A percentile compares a stretch with the other conserved stretches of the same genome.
Evolutionary conservation across 1,140 invertebrate genomes (phyloP).

Genomic region (Drosophila novamexicana): DNA sequence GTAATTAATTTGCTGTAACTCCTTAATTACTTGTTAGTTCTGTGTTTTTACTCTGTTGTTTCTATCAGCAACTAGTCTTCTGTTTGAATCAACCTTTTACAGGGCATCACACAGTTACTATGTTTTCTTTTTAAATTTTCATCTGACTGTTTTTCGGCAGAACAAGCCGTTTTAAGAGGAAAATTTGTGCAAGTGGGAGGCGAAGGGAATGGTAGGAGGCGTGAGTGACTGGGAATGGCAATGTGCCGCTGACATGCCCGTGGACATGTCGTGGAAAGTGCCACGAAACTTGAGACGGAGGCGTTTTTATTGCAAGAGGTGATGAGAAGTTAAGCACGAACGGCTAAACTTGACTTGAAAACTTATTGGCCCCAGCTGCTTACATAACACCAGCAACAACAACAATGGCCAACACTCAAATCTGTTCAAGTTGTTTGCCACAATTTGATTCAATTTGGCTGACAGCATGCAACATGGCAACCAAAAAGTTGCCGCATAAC

Average conservation of each 20-base stretch:
- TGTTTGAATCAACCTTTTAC: neutral
- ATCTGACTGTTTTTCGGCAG: neutral
- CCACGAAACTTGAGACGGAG: constrained; percentile 25
- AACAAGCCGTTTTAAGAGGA: constrained; percentile 22
- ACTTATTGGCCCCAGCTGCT: constrained; percentile 54
- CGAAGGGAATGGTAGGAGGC: neutral
- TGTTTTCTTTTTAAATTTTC: neutral
- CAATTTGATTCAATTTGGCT: constrained; percentile 78
- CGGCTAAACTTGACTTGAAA: constrained; percentile 41
- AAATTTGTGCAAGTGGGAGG: constrained; percentile 8
- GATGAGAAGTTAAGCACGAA: constrained; percentile 47
- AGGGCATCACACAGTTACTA: constrained; percentile 10
- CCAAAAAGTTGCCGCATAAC: constrained; percentile 66
- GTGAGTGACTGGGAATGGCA: neutral
- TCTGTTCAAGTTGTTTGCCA: constrained; percentile 75
- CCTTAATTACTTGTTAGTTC: neutral
- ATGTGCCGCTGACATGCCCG: constrained; percentile 19
- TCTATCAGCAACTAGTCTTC: neutral
- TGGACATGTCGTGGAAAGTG: constrained; percentile 29
- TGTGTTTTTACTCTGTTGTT: no score
- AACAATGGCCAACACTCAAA: constrained; percentile 56
- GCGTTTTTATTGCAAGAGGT: constrained; percentile 61
- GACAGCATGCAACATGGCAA: constrained; percentile 54
- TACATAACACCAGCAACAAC: constrained; percentile 34
- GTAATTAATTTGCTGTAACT: neutral